Evolutionary conservation across 2,797 vertebrate species (phyloP).

Genomic region (Tragopan temminckii): DNA sequence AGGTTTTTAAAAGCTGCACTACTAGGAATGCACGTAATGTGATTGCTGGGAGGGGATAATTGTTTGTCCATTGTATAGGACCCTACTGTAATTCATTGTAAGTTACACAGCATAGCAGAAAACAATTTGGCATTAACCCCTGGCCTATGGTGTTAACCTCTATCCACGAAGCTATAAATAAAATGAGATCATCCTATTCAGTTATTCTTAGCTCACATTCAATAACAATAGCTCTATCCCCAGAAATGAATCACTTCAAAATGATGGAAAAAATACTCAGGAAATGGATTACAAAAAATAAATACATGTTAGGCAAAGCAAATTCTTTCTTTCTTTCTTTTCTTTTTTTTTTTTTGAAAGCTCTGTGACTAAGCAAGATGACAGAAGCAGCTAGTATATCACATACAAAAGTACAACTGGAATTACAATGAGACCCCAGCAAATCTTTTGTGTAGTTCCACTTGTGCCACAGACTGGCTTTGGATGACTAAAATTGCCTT

Average conservation of each 20-base stretch:
- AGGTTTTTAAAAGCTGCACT: neutral
- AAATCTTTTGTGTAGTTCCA: neutral
- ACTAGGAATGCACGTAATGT: neutral
- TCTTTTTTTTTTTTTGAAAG: neutral
- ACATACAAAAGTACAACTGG: neutral
- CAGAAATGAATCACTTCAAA: neutral
- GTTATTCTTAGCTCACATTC: neutral
- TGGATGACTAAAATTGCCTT: neutral
- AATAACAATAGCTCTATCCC: neutral
- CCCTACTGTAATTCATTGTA: neutral
- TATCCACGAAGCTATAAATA: neutral
- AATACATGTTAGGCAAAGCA: neutral
- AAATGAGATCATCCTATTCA: neutral
- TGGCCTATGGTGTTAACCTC: neutral
- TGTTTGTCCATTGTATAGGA: neutral
- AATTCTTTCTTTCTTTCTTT: neutral
- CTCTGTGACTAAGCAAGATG: neutral
- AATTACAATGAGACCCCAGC: neutral
- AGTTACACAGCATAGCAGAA: neutral
- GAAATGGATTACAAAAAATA: neutral
- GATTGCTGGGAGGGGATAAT: fast-evolving
- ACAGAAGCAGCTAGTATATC: neutral
- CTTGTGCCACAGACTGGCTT: neutral
- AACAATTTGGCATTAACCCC: neutral
- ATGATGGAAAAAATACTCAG: neutral